Evolutionary conservation across 2,113 vertebrate species (phyloP).

Genomic region (Tupaia tana): DNA sequence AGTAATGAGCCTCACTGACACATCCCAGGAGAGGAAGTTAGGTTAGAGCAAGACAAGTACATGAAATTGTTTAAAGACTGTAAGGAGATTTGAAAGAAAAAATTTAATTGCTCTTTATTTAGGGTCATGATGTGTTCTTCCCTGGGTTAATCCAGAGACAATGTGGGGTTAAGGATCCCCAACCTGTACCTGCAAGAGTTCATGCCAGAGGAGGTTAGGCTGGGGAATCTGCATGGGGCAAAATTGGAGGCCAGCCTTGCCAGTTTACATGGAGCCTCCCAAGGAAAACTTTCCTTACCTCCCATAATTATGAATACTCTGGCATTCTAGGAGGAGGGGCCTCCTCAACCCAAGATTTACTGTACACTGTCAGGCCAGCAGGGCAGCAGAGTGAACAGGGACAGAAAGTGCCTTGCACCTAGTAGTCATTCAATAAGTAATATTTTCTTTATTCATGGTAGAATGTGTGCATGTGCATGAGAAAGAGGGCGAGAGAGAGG

Average conservation of each 20-base stretch:
- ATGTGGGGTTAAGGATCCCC: neutral
- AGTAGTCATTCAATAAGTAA: neutral
- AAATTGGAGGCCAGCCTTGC: neutral
- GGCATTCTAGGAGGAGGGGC: rapidly evolving
- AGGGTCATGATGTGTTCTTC: neutral
- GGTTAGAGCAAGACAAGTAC: neutral
- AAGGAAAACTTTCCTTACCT: neutral
- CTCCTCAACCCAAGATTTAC: neutral
- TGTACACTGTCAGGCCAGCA: no score
- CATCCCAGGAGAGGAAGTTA: conserved; percentile 28
- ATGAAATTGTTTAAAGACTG: neutral
- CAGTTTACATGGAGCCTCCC: neutral
- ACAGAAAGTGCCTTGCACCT: neutral
- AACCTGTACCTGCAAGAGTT: neutral
- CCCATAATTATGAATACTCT: neutral
- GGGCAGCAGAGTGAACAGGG: neutral
- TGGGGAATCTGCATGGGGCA: neutral
- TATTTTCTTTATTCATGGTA: no score
- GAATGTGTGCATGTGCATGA: no score
- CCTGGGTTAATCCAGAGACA: neutral
- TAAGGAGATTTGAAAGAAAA: neutral
- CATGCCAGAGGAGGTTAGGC: neutral
- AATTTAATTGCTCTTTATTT: neutral
- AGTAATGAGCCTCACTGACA: neutral
- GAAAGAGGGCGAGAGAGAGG: no score